Evolutionary conservation across 2,113 vertebrate genomes (phyloP), one percentile per base, ranked within the genome.

Genomic region (Sceloporus tristichus): DNA sequence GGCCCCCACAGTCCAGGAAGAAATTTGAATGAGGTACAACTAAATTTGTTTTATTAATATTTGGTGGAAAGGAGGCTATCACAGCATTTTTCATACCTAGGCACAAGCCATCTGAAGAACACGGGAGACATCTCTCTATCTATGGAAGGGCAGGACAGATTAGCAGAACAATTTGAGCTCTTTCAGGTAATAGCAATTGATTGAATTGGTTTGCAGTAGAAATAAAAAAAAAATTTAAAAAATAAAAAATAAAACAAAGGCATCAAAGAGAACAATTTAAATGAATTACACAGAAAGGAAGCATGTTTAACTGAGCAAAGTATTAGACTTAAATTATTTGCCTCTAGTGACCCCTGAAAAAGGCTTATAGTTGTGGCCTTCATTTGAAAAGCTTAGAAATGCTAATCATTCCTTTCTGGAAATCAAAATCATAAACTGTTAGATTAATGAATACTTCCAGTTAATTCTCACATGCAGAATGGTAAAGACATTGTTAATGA

Each of bases 401-500:
- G 93, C 83, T 95, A 92, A 95, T 96, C 85, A 92, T 93, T 93
- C 86, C 90, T 91, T 34, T 93, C 88, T 95, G 90, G 90, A 96
- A 96, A 95, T 95, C 93, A 96, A 95, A 96, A 96, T 94, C 78
- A 90, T 93, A 91, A 95, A 94, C 82, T 92, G 88, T 80, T 95
- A 93, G 93, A 95, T 95, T 96, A 96, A 94, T 92, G 89, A 96
- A 93, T 27, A 40, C 91, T 93, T 94, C 91, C 90, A 92, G 90
- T 93, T 59, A 92, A 87, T 83, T 93, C 89, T 93, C 81, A 89
- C 62, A 88, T 85, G 82, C 88, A 92, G 89, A 94, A 94, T 84
- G 94, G 92, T 88, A 94, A 94, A 95, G 93, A 93, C 73, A 87
- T 86, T 93, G 93, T 92, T 94, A 92, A 85, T 73, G 93, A 94